A percentile compares a stretch with the other conserved stretches of the same genome.
Evolutionary conservation across 2,888 invertebrate species (phyloP).

Genomic region (Drosophila villosipedis): DNA sequence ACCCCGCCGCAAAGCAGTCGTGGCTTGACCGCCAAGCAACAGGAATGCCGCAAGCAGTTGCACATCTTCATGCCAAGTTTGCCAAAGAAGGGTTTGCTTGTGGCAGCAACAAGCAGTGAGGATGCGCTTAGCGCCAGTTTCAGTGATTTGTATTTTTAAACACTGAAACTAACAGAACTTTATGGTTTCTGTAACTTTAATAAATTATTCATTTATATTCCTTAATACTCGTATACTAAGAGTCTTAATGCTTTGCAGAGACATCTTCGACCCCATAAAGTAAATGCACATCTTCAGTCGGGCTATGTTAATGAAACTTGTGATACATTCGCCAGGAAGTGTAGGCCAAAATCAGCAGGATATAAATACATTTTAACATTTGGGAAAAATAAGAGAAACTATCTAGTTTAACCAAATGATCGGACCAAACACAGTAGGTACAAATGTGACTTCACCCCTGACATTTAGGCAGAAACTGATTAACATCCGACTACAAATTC

Average conservation of each 20-base stretch:
- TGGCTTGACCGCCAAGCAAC: slow-evolving; percentile 29
- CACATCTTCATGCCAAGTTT: slow-evolving; percentile 91
- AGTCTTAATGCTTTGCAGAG: neutral
- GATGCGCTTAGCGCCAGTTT: slow-evolving; percentile 78
- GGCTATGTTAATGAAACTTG: neutral
- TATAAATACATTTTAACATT: neutral
- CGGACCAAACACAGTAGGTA: neutral
- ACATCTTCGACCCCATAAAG: neutral
- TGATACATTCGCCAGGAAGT: neutral
- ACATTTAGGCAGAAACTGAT: neutral
- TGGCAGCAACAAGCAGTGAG: slow-evolving; percentile 54
- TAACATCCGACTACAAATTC: neutral
- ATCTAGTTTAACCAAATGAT: neutral
- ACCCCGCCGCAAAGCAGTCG: slow-evolving; percentile 70
- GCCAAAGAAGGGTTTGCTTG: slow-evolving; percentile 85
- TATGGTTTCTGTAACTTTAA: neutral
- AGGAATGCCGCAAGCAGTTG: slow-evolving; percentile 87
- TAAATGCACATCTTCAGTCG: neutral
- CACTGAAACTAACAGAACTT: slow-evolving; percentile 8
- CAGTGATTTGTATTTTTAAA: slow-evolving; percentile 73
- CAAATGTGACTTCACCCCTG: neutral
- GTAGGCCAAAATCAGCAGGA: neutral
- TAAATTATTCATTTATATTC: neutral
- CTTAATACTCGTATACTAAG: too few relatives aligned
- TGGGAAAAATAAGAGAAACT: neutral